These are phyloP conservation scores for Pelusios castaneus DNA, from an alignment of 2,113 vertebrate species.

Conservation along the genomic window DNA sequence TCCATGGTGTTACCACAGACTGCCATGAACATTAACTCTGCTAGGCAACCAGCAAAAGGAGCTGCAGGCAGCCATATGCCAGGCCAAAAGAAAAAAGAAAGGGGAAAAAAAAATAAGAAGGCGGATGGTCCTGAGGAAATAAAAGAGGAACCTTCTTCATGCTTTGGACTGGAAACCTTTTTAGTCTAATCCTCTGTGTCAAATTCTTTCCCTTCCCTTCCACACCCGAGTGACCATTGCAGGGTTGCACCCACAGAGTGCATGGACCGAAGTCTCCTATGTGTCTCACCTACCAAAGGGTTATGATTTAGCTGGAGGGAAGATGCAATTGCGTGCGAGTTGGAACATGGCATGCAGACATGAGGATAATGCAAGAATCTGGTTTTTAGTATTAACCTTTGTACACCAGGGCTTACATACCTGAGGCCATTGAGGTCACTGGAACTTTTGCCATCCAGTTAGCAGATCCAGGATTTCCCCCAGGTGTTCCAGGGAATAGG, in stretches of 20 bases:
- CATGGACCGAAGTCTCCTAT: accelerated
- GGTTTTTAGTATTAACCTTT: accelerated
- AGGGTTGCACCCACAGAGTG: neutral
- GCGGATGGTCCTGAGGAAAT: constrained; percentile 32
- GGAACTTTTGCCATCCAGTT: neutral
- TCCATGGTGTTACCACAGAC: constrained; percentile 73
- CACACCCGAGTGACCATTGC: neutral
- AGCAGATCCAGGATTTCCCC: neutral
- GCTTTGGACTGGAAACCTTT: constrained; percentile 35
- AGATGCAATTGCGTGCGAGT: neutral
- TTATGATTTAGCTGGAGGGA: neutral
- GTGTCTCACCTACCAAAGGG: neutral
- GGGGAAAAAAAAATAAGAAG: neutral
- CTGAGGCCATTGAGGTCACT: neutral
- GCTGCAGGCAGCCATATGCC: constrained; percentile 17
- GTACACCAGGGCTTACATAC: neutral
- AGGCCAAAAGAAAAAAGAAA: constrained; percentile 17
- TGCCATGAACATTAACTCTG: constrained; percentile 70
- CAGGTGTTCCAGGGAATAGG: neutral
- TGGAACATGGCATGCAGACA: accelerated
- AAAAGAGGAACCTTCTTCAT: neutral
- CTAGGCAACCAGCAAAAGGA: constrained; percentile 79
- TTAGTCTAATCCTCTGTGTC: constrained; percentile 20
- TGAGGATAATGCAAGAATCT: neutral
- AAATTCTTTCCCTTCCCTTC: constrained; percentile 28